A percentile compares a stretch with the other conserved stretches of the same genome.
These are phyloP conservation scores for Zapornia atra DNA, from an alignment of 2,113 vertebrate genomes.

Conservation along the genomic window DNA sequence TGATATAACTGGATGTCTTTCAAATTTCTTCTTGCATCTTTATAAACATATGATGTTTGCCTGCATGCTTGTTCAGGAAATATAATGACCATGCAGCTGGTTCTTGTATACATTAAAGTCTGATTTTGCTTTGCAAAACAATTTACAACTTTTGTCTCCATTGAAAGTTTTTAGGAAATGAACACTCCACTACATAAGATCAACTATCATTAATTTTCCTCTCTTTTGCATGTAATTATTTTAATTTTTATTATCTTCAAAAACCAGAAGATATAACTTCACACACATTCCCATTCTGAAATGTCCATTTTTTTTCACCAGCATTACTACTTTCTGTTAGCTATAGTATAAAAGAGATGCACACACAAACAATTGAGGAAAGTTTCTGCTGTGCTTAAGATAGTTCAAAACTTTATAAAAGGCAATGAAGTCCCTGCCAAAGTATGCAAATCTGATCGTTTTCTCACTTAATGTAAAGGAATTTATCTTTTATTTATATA, in stretches of 20 bases:
- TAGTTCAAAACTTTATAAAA: slow-evolving; percentile 55
- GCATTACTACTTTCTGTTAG: slow-evolving; percentile 28
- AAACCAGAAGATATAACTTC: slow-evolving; percentile 40
- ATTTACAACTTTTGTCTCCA: slow-evolving; percentile 28
- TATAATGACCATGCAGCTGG: slow-evolving; percentile 31
- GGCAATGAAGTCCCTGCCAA: slow-evolving; percentile 45
- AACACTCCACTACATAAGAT: slow-evolving; percentile 5
- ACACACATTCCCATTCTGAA: neutral
- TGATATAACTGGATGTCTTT: slow-evolving; percentile 32
- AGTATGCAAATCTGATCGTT: slow-evolving; percentile 34
- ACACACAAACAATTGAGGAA: slow-evolving; percentile 28
- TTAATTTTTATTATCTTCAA: slow-evolving; percentile 66
- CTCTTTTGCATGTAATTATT: slow-evolving; percentile 52
- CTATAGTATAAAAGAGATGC: slow-evolving; percentile 53
- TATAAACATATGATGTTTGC: neutral
- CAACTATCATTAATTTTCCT: slow-evolving; percentile 22
- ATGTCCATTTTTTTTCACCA: neutral
- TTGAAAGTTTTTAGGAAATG: neutral
- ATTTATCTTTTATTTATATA: neutral
- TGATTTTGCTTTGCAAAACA: slow-evolving; percentile 26
- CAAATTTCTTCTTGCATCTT: slow-evolving; percentile 41
- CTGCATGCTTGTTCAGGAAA: neutral
- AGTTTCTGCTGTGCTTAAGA: slow-evolving; percentile 42
- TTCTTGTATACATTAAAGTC: slow-evolving; percentile 39
- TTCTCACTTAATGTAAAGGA: no score